Evolutionary conservation across 2,113 vertebrate genomes (phyloP), one percentile per base, ranked within the genome.

Genomic region (Taurulus bubalis): DNA sequence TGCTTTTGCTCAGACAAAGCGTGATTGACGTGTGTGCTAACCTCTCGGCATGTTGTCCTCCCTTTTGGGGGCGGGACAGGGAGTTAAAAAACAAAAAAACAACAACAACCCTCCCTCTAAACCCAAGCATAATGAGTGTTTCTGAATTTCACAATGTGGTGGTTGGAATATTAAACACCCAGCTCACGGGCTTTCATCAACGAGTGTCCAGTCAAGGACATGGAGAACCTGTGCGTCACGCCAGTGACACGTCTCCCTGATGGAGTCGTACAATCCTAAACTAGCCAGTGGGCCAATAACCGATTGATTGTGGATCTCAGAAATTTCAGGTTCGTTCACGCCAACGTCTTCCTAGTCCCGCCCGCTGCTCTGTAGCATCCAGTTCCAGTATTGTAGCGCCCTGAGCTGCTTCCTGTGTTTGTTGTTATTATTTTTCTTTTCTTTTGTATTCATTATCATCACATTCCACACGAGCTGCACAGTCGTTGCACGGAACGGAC

Each of bases 341-440:
- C n/a, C n/a, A n/a, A n/a, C n/a, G n/a, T n/a, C n/a, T 36, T 36
- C 40, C 40, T 40, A 1, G 40, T 12, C 40, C 40, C 40, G 40
- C 38, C 16, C 34, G 0, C 16, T 47, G 38, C 73, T 69, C 69
- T 30, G 32, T 32, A 6, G 14, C 6, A 40, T 56, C 1, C 45
- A 20, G 1, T 58, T 72, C 16, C 12, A 68, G 40, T 28, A 30
- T 63, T 87, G 80, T 80, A 62, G 24, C 63, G 65, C 87, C 87
- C 86, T 12, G 28, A 58, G 77, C 71, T 15, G 20, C 71, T 92
- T 94, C 92, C 91, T 58, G 64, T 82, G 75, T 93, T 93, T 93
- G 83, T 91, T 86, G 71, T 71, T 71, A 67, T 87, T 80, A 79
- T 71, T 79, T 28, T 71, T 55, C 38, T 38, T 8, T 82, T 81